These are phyloP conservation scores for Ataeniobius toweri DNA, from an alignment of 2,797 vertebrate genomes.

Conservation along the genomic window DNA sequence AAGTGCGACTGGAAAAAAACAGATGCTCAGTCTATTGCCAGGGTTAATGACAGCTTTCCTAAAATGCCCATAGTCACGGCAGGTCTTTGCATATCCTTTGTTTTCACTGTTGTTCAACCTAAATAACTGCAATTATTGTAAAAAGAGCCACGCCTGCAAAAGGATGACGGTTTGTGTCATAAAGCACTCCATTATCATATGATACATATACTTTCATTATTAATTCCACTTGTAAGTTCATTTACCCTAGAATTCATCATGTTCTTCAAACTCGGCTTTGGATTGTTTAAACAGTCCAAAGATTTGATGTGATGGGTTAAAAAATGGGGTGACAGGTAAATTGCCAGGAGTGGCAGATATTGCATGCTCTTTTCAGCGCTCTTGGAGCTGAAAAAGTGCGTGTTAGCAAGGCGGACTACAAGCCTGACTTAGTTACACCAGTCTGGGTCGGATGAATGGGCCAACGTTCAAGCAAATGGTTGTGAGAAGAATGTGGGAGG, in stretches of 20 bases:
- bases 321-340: too few relatives aligned
- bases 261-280: too few relatives aligned
- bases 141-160: not conserved
- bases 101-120: not conserved
- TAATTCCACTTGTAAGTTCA: not conserved
- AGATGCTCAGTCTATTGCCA: not conserved
- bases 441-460: too few relatives aligned
- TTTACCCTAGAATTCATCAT: too few relatives aligned
- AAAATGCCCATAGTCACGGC: not conserved
- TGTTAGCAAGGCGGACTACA: too few relatives aligned
- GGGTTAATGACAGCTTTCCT: not conserved
- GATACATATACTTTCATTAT: not conserved
- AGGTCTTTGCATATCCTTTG: not conserved
- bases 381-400: too few relatives aligned
- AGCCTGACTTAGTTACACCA: too few relatives aligned
- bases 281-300: not conserved
- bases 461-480: too few relatives aligned
- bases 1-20: constrained; percentile 5
- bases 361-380: too few relatives aligned
- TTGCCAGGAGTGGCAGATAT: too few relatives aligned
- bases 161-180: not conserved
- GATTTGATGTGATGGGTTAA: not conserved
- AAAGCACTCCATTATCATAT: not conserved
- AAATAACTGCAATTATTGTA: not conserved
- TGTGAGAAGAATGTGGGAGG: too few relatives aligned